Evolutionary conservation across 2,888 invertebrate species (phyloP), one percentile per base, ranked within the genome.

Genomic region (Sussaba pulchella): DNA sequence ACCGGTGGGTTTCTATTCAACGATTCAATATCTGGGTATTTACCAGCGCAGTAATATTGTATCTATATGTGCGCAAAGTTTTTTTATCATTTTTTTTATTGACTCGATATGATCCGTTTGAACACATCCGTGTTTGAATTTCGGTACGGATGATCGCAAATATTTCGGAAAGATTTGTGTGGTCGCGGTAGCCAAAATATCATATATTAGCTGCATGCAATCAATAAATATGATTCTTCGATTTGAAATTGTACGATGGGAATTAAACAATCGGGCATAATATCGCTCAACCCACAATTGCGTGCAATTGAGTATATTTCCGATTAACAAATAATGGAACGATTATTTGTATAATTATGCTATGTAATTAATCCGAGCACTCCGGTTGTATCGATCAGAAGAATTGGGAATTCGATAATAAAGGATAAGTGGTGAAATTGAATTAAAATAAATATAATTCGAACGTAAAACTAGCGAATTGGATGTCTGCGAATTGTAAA

Each of bases 21-120:
- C 57, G 57, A 57, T 17, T 57, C 31, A 17, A 9, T 31, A 9
- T 57, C 57, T 14, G 31, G 17, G 31, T 14, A 57, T 57, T 57
- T 17, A 57, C 21, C 31, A 17, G 8, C 57, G 57, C 31, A 14
- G 14, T 17, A 17, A 54, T 10, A 14, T 36, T 26, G 17, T 36
- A 36, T 57, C 36, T 50, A 12, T 50, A 36, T 17, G 36, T 14
- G 31, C n/a, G 12, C 17, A 1, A 14, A 17, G 17, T 36, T 14
- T 36, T 10, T 57, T 57, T 8, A 6, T 36, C 24, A 57, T 2
- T 57, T 57, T 14, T n/a, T 17, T 31, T 21, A 57, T 57, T 36
- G 6, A 8, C 14, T 2, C 26, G 31, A 14, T 31, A 14, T 31
- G 2, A 54, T 54, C 26, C 12, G 24, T 24, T 14, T n/a, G 14